Evolutionary conservation across 2,113 vertebrate species (phyloP).

Genomic region (Upupa epops): DNA sequence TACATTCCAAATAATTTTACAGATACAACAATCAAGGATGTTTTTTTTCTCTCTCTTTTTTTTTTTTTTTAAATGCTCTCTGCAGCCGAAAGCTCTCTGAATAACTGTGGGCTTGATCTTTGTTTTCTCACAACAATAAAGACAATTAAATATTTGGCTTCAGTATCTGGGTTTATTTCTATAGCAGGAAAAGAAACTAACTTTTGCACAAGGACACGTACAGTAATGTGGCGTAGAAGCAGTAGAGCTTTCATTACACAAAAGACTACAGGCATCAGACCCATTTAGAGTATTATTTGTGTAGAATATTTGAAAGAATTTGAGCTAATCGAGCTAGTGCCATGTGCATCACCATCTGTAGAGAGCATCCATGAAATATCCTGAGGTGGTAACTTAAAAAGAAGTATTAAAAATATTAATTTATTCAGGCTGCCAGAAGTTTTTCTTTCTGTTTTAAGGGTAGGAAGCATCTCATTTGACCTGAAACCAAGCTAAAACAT

Average conservation of each 20-base stretch:
- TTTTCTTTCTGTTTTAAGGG: conserved; percentile 10
- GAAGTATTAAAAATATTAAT: conserved; percentile 5
- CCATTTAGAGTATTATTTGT: conserved; percentile 20
- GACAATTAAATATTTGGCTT: conserved; percentile 56
- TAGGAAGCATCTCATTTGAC: background rate
- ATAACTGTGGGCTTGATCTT: conserved; percentile 40
- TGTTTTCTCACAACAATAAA: conserved; percentile 34
- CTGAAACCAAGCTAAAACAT: background rate
- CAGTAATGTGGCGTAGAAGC: background rate
- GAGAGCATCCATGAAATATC: conserved; percentile 12
- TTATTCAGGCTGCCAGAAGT: background rate
- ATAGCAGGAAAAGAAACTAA: background rate
- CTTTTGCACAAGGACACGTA: background rate
- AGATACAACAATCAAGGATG: conserved; percentile 32
- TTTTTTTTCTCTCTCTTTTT: background rate
- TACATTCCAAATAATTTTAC: conserved; percentile 52
- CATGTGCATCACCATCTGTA: conserved; percentile 42
- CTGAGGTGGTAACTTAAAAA: conserved; percentile 52
- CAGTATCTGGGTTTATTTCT: background rate
- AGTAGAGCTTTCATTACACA: conserved; percentile 22
- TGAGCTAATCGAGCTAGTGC: background rate
- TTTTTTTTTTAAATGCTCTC: background rate
- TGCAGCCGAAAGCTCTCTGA: background rate
- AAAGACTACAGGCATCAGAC: conserved; percentile 4
- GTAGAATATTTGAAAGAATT: conserved; percentile 33